These are phyloP conservation scores for Trachelus iudaicus DNA, from an alignment of 2,888 invertebrate genomes.

Conservation along the genomic window DNA sequence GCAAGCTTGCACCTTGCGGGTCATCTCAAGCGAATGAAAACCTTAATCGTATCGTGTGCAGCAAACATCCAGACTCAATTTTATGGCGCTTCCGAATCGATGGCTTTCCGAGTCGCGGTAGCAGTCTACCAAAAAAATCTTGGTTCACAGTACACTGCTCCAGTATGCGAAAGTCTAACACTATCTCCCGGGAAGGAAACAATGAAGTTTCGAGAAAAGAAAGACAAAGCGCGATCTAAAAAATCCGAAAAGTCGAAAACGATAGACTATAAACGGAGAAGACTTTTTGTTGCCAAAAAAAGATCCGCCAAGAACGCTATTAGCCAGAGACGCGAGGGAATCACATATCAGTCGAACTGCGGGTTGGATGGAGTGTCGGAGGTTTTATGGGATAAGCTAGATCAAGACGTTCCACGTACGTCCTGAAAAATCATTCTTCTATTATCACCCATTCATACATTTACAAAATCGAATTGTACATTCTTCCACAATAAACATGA, in stretches of 20 bases:
- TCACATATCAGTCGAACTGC: too few species aligned
- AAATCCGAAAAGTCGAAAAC: too few species aligned
- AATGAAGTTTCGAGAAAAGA: neutral
- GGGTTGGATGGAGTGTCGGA: too few species aligned
- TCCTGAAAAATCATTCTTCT: too few species aligned
- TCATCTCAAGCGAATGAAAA: slow-evolving; percentile 32
- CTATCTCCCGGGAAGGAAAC: neutral
- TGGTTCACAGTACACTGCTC: neutral
- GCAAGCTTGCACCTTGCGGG: slow-evolving; percentile 21
- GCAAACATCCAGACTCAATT: slow-evolving; percentile 24
- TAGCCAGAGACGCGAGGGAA: too few species aligned
- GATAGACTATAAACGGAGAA: neutral
- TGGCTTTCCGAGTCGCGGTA: slow-evolving; percentile 19
- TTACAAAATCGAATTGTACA: too few species aligned
- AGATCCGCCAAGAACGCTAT: neutral
- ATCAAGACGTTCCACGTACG: too few species aligned
- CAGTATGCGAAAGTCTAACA: neutral
- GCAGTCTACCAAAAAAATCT: slow-evolving; percentile 25
- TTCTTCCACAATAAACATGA: too few species aligned
- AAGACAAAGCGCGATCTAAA: too few species aligned
- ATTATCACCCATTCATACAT: too few species aligned
- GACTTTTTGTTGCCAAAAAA: neutral
- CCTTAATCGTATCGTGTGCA: slow-evolving; percentile 23
- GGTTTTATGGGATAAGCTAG: too few species aligned
- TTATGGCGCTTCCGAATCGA: slow-evolving; percentile 28